These are phyloP conservation scores for Chymomyza fuscimana DNA, from an alignment of 2,888 invertebrate genomes.

Conservation along the genomic window DNA sequence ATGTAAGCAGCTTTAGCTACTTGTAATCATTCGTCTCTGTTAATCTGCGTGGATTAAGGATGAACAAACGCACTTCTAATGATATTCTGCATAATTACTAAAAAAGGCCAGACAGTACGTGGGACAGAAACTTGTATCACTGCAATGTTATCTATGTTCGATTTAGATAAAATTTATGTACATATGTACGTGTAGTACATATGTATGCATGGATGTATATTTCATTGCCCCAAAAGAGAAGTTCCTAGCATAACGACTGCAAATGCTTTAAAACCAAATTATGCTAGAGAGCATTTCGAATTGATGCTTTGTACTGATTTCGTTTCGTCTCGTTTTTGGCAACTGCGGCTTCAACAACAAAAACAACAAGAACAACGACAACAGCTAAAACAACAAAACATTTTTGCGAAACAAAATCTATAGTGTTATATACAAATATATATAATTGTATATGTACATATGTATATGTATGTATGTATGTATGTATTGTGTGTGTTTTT, in stretches of 20 bases:
- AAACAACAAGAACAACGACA: slow-evolving; percentile 13
- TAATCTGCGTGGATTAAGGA: too few species aligned
- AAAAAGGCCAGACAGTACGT: too few species aligned
- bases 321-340: slow-evolving; percentile 59
- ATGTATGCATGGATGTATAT: not conserved
- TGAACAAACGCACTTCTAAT: too few species aligned
- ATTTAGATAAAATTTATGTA: too few species aligned
- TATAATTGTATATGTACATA: too few species aligned
- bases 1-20: too few species aligned
- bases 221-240: not conserved
- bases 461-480: not conserved
- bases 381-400: slow-evolving; percentile 20
- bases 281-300: slow-evolving; percentile 23
- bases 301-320: slow-evolving; percentile 44
- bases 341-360: slow-evolving; percentile 7
- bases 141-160: too few species aligned
- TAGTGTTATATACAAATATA: not conserved
- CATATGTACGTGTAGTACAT: too few species aligned
- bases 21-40: too few species aligned
- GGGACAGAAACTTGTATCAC: too few species aligned
- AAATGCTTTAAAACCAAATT: not conserved
- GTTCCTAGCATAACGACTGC: not conserved
- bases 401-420: slow-evolving; percentile 14
- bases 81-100: too few species aligned
- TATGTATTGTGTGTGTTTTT: not conserved